These are phyloP conservation scores for Pimephales promelas DNA, from an alignment of 2,113 vertebrate species.

Conservation along the genomic window DNA sequence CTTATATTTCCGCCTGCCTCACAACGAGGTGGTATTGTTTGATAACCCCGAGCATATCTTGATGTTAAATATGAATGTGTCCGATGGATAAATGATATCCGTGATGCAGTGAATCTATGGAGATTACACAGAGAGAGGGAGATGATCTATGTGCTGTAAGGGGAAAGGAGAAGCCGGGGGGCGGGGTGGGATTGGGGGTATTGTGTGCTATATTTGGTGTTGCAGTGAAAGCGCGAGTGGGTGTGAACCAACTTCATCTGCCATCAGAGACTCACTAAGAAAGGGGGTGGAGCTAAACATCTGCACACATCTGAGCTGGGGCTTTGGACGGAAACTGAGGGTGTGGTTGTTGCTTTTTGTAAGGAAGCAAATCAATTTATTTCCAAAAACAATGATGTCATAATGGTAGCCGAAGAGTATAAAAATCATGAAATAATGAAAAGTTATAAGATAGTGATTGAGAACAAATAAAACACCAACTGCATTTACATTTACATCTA, in stretches of 20 bases:
- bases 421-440: background rate
- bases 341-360: constrained; percentile 1
- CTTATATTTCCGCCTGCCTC: background rate
- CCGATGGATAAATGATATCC: constrained; percentile 31
- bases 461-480: too few relatives aligned
- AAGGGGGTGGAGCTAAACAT: constrained; percentile 7
- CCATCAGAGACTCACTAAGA: constrained; percentile 10
- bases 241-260: constrained; percentile 28
- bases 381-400: constrained; percentile 7
- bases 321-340: background rate
- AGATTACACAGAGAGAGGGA: constrained; percentile 25
- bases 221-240: constrained; percentile 43
- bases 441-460: background rate
- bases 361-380: background rate
- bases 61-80: constrained; percentile 36
- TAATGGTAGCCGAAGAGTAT: background rate
- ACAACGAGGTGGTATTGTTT: constrained; percentile 24
- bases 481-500: too few relatives aligned
- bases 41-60: constrained; percentile 23
- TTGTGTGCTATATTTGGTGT: constrained; percentile 55
- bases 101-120: constrained; percentile 25
- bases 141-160: constrained; percentile 44
- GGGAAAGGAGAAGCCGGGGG: constrained; percentile 3
- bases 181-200: background rate
- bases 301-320: constrained; percentile 33